phyloP scores from a whole-genome alignment of 23 tunicate species.

The Oikopleura albicans region DNA sequence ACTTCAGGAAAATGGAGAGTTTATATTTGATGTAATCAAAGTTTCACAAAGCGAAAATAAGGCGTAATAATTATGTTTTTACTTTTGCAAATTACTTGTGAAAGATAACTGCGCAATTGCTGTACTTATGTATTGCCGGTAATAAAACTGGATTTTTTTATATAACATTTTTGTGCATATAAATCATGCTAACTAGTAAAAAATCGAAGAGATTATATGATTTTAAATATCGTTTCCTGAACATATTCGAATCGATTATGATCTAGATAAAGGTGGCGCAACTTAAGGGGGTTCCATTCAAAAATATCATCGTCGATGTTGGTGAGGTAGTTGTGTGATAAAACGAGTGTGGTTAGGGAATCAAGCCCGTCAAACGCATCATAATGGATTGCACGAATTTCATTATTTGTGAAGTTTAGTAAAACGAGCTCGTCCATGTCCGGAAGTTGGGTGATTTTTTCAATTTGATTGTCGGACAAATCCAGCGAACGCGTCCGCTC shows the following conservation, averaged over 20 bases:
- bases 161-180: too few relatives aligned
- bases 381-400: conserved; percentile 24
- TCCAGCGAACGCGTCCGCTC: neutral
- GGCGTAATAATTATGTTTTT: too few relatives aligned
- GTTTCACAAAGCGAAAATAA: too few relatives aligned
- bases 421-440: neutral
- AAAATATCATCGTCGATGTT: conserved; percentile 72
- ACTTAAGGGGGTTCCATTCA: conserved; percentile 83
- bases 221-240: too few relatives aligned
- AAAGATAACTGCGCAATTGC: too few relatives aligned
- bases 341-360: conserved; percentile 28
- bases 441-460: neutral
- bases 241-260: conserved; percentile 49
- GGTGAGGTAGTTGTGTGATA: conserved; percentile 39
- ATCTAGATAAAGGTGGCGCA: conserved; percentile 40
- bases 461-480: neutral
- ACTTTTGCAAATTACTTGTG: too few relatives aligned
- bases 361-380: conserved; percentile 86
- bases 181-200: too few relatives aligned
- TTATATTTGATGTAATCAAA: too few relatives aligned
- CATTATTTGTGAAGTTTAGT: conserved; percentile 32
- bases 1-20: too few relatives aligned
- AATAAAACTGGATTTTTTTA: too few relatives aligned
- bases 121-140: too few relatives aligned
- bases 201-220: too few relatives aligned